These are phyloP conservation scores for Myripristis murdjan DNA, from an alignment of 2,797 vertebrate genomes.

Conservation along the genomic window DNA sequence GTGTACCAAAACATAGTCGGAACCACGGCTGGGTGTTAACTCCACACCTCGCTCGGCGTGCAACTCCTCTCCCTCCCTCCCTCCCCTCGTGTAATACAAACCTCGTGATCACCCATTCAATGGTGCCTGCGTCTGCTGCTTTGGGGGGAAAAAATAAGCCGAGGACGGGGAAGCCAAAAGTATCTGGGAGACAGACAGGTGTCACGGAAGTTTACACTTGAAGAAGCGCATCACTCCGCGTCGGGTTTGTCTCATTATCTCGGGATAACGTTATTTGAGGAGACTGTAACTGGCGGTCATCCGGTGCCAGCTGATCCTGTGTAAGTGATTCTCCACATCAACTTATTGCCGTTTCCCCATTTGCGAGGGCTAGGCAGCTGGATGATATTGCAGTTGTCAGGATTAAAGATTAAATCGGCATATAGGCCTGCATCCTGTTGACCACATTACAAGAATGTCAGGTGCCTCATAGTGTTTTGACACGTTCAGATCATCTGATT, in stretches of 20 bases:
- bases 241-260: slow-evolving; percentile 43
- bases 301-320: slow-evolving; percentile 73
- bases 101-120: slow-evolving; percentile 83
- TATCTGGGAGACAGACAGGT: slow-evolving; percentile 72
- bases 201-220: slow-evolving; percentile 79
- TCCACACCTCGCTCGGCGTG: slow-evolving; percentile 66
- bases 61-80: slow-evolving; percentile 37
- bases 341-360: slow-evolving; percentile 29
- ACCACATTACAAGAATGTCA: slow-evolving; percentile 3
- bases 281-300: slow-evolving; percentile 77
- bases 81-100: slow-evolving; percentile 76
- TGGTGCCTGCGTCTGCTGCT: slow-evolving; percentile 66
- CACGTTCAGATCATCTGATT: slow-evolving; percentile 5
- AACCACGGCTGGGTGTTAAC: slow-evolving; percentile 63
- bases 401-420: not conserved
- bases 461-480: not conserved
- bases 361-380: slow-evolving; percentile 22
- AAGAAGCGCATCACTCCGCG: slow-evolving; percentile 66
- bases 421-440: too few relatives aligned
- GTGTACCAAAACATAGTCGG: slow-evolving; percentile 41
- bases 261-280: slow-evolving; percentile 60
- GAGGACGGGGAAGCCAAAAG: slow-evolving; percentile 55
- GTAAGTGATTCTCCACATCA: slow-evolving; percentile 81
- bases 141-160: slow-evolving; percentile 35
- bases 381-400: not conserved